Base-by-base conservation (phyloP, 2,113 vertebrate species). In the Tringa solitaria region DNA sequence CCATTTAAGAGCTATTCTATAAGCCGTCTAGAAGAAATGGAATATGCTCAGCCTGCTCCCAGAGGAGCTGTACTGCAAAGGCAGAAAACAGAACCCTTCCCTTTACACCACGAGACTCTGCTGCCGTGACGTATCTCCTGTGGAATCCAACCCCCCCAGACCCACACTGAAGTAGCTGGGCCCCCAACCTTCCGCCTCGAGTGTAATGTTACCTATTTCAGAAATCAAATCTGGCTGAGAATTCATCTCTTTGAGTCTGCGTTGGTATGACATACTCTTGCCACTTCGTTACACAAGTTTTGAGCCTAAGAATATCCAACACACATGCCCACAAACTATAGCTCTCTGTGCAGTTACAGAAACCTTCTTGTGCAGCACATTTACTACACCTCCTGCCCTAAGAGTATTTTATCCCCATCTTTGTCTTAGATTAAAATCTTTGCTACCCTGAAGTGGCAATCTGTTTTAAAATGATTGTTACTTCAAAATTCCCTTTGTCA, bases 71-170 rank as follows among this genome's bases (percentile, higher is more conserved):
- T 51, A 80, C 50, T 74, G 80, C 64, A 84, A 59, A 81, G 72
- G n/a, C 68, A 78, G 59, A 77, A 78, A 74, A 45, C 14, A 0
- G 16, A 84, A 70, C 37, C 67, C 46, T 65, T 80, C 53, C 56
- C 48, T 83, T 81, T 30, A 50, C 21, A 60, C 28, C 0, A 0
- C 0, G 1, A 80, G 51, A 67, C 7, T 33, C 28, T 50, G 72
- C 60, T 60, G 64, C 23, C 32, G 33, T 20, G 61, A 51, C 33
- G 7, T 23, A 48, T 9, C 43, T 83, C 63, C 82, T 43, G 20
- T 0, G 6, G 67, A 80, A 70, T 3, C 4, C 1, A 0, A 14
- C 8, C 6, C 10, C 46, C 35, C 9, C 7, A 1, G 3, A 39
- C 48, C 35, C 59, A 83, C 59, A 83, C 35, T 17, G 69, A 46